Conservation (phyloP, 2,888 invertebrate species). For the Ceriagrion tenellum region DNA sequence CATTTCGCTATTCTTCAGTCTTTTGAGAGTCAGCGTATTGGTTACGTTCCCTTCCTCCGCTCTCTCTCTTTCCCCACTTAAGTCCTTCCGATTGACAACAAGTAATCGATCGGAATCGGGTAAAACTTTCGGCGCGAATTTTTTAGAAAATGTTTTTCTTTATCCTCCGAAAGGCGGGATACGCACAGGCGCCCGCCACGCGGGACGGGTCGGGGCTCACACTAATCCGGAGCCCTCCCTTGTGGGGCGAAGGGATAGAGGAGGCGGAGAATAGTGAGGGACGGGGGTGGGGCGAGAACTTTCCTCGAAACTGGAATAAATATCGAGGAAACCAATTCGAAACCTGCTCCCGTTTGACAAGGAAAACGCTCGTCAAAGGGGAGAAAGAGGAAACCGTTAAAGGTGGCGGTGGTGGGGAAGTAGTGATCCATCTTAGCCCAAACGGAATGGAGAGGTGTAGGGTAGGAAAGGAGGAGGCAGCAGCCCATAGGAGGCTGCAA, state of each 20-base stretch:
- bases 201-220: neutral
- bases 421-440: neutral
- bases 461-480: neutral
- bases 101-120: neutral
- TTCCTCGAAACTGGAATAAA: neutral
- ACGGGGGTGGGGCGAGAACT: neutral
- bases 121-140: neutral
- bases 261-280: neutral
- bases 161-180: neutral
- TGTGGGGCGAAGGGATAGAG: neutral
- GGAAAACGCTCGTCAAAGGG: neutral
- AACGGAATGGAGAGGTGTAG: neutral
- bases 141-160: neutral
- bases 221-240: neutral
- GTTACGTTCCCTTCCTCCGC: neutral
- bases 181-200: neutral
- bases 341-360: constrained; percentile 14
- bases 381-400: neutral
- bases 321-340: constrained; percentile 13
- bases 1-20: neutral
- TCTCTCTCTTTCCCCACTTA: neutral
- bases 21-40: neutral
- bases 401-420: neutral
- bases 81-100: neutral
- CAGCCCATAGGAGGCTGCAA: neutral